A percentile compares a stretch with the other conserved stretches of the same genome.
Conservation (phyloP, 1,140 invertebrate genomes). For the Rhopalosiphum maidis region DNA sequence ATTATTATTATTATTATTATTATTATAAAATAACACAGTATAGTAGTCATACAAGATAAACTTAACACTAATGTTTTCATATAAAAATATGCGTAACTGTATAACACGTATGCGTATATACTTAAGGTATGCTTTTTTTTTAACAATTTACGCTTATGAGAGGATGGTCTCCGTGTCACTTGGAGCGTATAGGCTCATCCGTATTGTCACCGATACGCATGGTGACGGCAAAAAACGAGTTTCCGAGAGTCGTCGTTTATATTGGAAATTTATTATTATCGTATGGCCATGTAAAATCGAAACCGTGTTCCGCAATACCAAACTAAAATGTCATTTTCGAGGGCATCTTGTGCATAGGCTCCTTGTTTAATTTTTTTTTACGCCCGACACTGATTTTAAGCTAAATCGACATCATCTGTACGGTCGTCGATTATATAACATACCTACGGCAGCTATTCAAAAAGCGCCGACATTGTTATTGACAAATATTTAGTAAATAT, state of each 20-base stretch:
- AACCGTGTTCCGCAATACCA: background rate
- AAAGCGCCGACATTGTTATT: background rate
- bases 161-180: background rate
- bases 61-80: background rate
- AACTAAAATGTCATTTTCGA: background rate
- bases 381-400: background rate
- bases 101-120: background rate
- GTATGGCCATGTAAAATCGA: background rate
- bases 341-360: too few relatives aligned
- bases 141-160: background rate
- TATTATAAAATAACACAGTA: background rate
- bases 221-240: background rate
- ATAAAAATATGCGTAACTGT: background rate
- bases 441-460: background rate
- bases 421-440: background rate
- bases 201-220: background rate
- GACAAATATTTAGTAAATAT: background rate
- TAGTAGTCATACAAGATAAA: background rate
- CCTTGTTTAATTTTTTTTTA: background rate
- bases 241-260: background rate
- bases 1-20: too few relatives aligned
- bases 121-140: slow-evolving; percentile 8
- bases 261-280: background rate
- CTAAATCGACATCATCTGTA: background rate
- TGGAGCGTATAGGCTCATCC: background rate